Evolutionary conservation across 2,113 vertebrate species (phyloP), one percentile per base, ranked within the genome.

Genomic region (Corythoichthys haematopterus): DNA sequence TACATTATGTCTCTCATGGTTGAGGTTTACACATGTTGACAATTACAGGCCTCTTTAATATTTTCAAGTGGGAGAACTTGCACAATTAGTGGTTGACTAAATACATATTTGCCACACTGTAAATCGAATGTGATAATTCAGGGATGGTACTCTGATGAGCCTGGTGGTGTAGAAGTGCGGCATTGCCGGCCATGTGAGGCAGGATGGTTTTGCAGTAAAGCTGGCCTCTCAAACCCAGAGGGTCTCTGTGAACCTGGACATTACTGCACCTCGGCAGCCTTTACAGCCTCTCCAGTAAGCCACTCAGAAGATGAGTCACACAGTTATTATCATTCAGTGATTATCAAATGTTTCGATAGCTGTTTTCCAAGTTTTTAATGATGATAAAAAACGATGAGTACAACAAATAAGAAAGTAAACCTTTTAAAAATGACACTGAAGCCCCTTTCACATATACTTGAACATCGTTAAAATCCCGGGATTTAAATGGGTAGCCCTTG

Each of bases 121-220:
- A 2, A 10, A 43, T 33, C 15, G 3, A 43, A 2, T 77, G n/a
- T 68, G 15, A 52, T 76, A 16, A 59, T 64, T 50, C 56, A 98
- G 95, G 95, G 95, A 0, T 90, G 84, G 1, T 95, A 92, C 71
- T 68, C 70, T 0, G 90, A 91, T 10, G 74, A 84, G 68, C 64
- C 74, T 0, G 91, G 91, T 4, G 91, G 85, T 4, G 72, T 80
- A 48, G 70, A 64, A 4, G 46, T 88, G 36, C 80, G 86, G 0
- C 89, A 91, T 13, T 97, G 95, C 82, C 74, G 90, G 14, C 87
- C 76, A 2, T 98, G 95, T 75, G 85, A 82, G 14, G 89, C 92
- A 0, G 94, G 95, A 9, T 87, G 77, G 72, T 95, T 92, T 88
- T 98, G 95, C 81, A 85, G 92, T 53, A 72, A 55, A 69, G 12